Conservation (phyloP, 2,797 vertebrate genomes). For the Alcedo quadribrachys region DNA sequence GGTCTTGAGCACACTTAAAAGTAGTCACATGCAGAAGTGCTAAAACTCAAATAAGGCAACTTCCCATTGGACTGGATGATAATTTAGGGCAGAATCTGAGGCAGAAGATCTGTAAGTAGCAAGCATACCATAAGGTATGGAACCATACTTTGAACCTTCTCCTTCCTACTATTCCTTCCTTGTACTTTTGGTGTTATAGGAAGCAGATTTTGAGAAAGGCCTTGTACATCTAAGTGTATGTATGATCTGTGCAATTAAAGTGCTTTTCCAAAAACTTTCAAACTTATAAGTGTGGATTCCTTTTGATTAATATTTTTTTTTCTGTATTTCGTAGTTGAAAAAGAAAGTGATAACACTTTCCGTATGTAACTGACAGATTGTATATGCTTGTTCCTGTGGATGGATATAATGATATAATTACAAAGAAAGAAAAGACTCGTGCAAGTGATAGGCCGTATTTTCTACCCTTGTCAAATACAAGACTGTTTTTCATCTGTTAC, state of each 20-base stretch:
- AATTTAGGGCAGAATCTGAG: not conserved
- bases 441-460: conserved; percentile 12
- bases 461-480: conserved; percentile 6
- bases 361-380: not conserved
- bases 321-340: not conserved
- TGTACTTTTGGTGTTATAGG: not conserved
- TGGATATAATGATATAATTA: not conserved
- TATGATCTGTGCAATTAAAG: not conserved
- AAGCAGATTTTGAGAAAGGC: not conserved
- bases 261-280: not conserved
- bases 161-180: not conserved
- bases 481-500: conserved; percentile 1
- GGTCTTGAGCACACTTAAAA: not conserved
- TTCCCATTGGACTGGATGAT: not conserved
- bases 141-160: not conserved
- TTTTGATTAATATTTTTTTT: not conserved
- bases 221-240: too few species aligned
- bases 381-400: not conserved
- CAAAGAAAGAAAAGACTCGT: not conserved
- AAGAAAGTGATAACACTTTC: not conserved
- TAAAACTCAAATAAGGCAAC: not conserved
- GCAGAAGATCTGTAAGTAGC: not conserved
- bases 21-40: not conserved
- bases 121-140: not conserved
- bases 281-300: not conserved